Evolutionary conservation across 2,113 vertebrate species (phyloP), one percentile per base, ranked within the genome.

Genomic region (Brienomyrus brachyistius): DNA sequence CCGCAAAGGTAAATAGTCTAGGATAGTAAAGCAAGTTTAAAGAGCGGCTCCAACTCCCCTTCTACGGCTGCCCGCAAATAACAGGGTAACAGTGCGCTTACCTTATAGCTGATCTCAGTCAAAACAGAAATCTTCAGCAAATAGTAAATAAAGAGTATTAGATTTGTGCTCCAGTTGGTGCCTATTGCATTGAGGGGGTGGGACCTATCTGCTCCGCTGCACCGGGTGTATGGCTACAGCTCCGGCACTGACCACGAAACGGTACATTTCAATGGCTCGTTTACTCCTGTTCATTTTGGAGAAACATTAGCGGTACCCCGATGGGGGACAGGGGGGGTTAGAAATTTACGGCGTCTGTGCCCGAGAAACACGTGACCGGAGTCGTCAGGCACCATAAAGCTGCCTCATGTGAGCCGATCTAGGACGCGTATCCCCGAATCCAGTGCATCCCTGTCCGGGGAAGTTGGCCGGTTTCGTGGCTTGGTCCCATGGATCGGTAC

Each of bases 321-420:
- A 93, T 66, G 74, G 94, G 94, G 94, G 93, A 93, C 95, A 92
- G 92, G 94, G 94, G 94, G 94, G n/a, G 17, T 62, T 62, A 91
- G 94, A 95, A 94, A 94, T 93, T 94, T 93, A 96, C 94, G 94
- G 94, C 95, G 95, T 95, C 95, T 95, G 93, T 95, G 95, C 95
- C 95, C 95, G 95, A 94, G 92, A 95, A 93, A 93, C 96, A 96
- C 96, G 96, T 96, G 96, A 96, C 94, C 92, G 91, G 90, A 93
- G 94, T 95, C 95, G 96, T 96, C 96, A 96, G 95, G 94, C 95
- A 96, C 94, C 94, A 95, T 94, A 94, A 96, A 96, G 40, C 40
- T 47, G 45, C 93, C 93, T 93, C 94, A 95, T 95, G 95, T 95
- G 95, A 94, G 93, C 95, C 90, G 94, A 94, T 93, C 93, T 94